Evolutionary conservation across 2,888 invertebrate genomes (phyloP), one percentile per base, ranked within the genome.

Genomic region (Meloe dianella): DNA sequence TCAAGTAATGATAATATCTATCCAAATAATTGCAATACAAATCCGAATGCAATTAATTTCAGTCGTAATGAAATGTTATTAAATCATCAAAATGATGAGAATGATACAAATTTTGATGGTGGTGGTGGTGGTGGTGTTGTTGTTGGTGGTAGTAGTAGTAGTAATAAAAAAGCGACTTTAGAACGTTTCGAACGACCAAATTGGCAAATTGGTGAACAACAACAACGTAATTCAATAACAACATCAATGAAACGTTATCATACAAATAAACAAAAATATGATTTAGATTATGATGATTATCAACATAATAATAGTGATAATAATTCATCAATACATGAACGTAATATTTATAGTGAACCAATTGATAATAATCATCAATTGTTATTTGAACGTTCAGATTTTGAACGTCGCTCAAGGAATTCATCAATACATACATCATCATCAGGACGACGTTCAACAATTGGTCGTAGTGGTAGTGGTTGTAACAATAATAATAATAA

Each of bases 1-100:
- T 92, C 92, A 67, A 93, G 93, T 75, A 93, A 93, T 70, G 92
- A 93, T 80, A 92, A 92, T 77, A 92, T 93, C 7, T 95, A 94
- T 80, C 94, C 94, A 6, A 92, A 94, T 12, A 92, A 94, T 73
- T 94, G 94, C 80, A 93, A 91, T 78, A 91, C 94, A 4, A 95
- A 94, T 77, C 92, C 94, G 10, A 94, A 94, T 73, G 88, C 94
- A 12, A 90, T 94, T 74, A 94, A 94, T 58, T 95, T 94, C 79
- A 92, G 93, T 83, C 85, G 72, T 67, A 83, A 81, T 68, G 84
- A 82, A 67, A 82, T 83, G 82, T 82, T 83, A 81, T 78, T 74
- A 80, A 86, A 75, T 83, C 88, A 70, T 73, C 86, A 75, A 80
- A 87, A 74, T 82, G 83, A 82, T 68, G 10, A 47, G 9, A 20